A percentile compares a stretch with the other conserved stretches of the same genome.
Conservation (phyloP, 2,888 invertebrate species). For the Drymonia ruficornis region DNA sequence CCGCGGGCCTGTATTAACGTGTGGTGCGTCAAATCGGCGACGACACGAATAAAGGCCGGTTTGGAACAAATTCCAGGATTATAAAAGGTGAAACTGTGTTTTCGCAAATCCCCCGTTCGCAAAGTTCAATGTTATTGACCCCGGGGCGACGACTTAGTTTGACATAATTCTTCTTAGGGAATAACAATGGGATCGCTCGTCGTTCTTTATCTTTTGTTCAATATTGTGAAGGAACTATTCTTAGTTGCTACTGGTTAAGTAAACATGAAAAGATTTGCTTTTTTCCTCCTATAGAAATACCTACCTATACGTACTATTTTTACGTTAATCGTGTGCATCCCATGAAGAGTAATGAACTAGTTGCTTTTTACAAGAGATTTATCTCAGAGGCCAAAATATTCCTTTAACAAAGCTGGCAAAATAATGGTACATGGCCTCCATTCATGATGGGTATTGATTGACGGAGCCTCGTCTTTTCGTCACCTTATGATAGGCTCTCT, state of each 20-base stretch:
- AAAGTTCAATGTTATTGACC: conserved; percentile 40
- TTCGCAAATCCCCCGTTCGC: conserved; percentile 29
- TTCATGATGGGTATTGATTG: too few species aligned
- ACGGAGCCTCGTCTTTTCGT: too few species aligned
- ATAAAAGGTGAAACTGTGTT: conserved; percentile 42
- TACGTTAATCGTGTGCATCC: background rate
- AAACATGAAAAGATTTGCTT: conserved; percentile 8
- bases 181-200: conserved; percentile 33
- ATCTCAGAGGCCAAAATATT: too few species aligned
- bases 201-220: conserved; percentile 34
- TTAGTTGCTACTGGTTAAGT: conserved; percentile 18
- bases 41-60: conserved; percentile 56
- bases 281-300: background rate
- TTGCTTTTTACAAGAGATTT: too few species aligned
- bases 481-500: too few species aligned
- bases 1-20: conserved; percentile 74
- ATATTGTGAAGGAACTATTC: conserved; percentile 34
- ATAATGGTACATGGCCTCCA: too few species aligned
- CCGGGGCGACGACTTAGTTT: conserved; percentile 34
- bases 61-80: conserved; percentile 38
- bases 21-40: conserved; percentile 63
- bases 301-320: too few species aligned
- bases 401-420: too few species aligned
- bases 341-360: too few species aligned
- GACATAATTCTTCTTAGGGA: conserved; percentile 32